Evolutionary conservation across 2,797 vertebrate species (phyloP).

Genomic region (Aselliscus stoliczkanus): DNA sequence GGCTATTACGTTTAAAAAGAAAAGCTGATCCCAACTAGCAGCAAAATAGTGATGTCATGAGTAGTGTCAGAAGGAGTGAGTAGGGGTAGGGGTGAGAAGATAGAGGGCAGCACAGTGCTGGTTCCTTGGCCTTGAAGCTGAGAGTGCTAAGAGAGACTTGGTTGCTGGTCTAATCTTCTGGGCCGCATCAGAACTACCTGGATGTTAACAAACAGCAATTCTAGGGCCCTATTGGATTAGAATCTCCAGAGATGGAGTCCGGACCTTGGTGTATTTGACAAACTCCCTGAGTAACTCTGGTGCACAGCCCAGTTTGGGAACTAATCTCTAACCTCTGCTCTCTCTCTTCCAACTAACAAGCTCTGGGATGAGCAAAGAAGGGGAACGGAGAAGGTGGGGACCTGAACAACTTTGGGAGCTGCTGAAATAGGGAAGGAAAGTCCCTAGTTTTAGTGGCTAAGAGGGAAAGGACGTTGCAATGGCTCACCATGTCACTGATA

Average conservation of each 20-base stretch:
- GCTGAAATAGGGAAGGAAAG: neutral
- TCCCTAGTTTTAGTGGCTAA: neutral
- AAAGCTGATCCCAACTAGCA: neutral
- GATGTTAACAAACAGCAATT: neutral
- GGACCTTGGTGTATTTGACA: neutral
- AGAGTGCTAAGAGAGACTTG: neutral
- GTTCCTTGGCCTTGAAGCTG: neutral
- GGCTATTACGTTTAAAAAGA: neutral
- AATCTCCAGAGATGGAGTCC: neutral
- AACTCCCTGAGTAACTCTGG: neutral
- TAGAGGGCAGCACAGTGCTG: rapidly evolving
- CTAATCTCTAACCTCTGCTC: neutral
- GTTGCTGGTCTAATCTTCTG: neutral
- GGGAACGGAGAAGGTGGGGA: neutral
- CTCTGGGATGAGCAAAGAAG: neutral
- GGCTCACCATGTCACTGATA: neutral
- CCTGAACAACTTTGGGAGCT: neutral
- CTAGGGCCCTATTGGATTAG: neutral
- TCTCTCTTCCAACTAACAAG: neutral
- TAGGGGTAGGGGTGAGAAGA: neutral
- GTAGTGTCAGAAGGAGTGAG: neutral
- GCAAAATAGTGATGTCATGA: neutral
- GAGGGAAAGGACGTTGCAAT: neutral
- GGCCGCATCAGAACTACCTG: neutral
- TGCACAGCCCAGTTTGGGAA: neutral